phyloP scores from a whole-genome alignment of 1,140 invertebrate genomes.

The Galendromus occidentalis region DNA sequence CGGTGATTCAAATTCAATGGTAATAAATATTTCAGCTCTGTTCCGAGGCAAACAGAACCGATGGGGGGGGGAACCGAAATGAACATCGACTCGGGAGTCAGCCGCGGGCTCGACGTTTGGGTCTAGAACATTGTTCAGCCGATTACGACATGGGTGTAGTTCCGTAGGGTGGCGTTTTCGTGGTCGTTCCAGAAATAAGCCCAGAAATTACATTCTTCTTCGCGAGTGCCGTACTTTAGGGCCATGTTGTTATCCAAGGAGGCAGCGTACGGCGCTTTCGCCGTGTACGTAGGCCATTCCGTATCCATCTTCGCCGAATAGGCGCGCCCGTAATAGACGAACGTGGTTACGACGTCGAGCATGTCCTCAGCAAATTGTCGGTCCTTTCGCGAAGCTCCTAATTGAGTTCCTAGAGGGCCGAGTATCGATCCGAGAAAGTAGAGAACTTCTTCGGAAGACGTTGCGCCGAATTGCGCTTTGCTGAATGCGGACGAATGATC shows the following conservation, averaged over 20 bases:
- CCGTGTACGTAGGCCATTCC: neutral
- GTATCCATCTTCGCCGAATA: neutral
- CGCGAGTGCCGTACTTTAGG: neutral
- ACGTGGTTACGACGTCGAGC: neutral
- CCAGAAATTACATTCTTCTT: neutral
- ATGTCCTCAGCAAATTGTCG: neutral
- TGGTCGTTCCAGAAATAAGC: constrained; percentile 7
- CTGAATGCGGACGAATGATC: neutral
- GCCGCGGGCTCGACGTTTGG: no score
- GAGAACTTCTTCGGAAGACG: neutral
- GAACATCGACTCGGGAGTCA: no score
- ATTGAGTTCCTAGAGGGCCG: neutral
- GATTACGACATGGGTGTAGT: neutral
- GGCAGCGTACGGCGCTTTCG: neutral
- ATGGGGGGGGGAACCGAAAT: no score
- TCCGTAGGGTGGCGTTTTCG: neutral
- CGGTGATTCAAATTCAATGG: no score
- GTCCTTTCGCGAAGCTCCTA: neutral
- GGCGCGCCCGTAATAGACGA: constrained; percentile 1
- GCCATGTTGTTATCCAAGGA: neutral
- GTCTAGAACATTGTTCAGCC: no score
- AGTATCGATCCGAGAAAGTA: neutral
- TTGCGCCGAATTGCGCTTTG: neutral
- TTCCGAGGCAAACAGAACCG: no score
- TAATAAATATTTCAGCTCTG: no score